Percentiles rank a stretch among this genome's conserved stretches.
Evolutionary conservation across 1,140 invertebrate species (phyloP).

Genomic region (Camponotus pennsylvanicus): DNA sequence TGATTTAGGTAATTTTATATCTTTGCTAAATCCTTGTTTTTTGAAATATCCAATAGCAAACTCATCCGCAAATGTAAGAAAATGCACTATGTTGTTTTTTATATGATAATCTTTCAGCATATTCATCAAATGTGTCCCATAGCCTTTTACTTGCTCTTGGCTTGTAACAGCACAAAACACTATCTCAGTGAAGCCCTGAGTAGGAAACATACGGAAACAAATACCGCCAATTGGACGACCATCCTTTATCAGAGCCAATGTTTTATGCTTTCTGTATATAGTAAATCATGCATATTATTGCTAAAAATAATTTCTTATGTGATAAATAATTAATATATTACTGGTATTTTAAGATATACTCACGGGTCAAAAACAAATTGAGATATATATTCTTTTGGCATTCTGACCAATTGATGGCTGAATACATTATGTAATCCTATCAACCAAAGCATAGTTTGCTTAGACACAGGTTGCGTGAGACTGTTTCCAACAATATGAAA

Average conservation of each 20-base stretch:
- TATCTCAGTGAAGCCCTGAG: constrained; percentile 99
- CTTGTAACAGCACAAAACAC: constrained; percentile 99
- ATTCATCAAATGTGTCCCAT: constrained; percentile 99
- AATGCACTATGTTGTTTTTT: constrained; percentile 95
- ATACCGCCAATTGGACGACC: constrained; percentile 98
- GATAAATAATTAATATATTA: constrained; percentile 11
- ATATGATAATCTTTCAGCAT: constrained; percentile 99
- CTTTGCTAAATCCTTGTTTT: constrained; percentile 99
- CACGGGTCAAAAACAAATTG: constrained; percentile 98
- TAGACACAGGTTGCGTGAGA: constrained; percentile 94
- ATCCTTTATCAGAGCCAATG: constrained; percentile 96
- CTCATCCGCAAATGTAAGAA: constrained; percentile 99
- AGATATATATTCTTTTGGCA: constrained; percentile 99
- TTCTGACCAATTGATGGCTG: constrained; percentile 97
- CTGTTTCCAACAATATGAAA: constrained; percentile 98
- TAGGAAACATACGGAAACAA: constrained; percentile 98
- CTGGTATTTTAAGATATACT: constrained; percentile 82
- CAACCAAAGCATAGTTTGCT: constrained; percentile 97
- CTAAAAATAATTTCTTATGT: neutral
- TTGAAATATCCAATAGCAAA: constrained; percentile 99
- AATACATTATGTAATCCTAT: constrained; percentile 98
- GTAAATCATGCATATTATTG: constrained; percentile 43
- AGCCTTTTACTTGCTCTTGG: constrained; percentile 99
- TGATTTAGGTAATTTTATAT: constrained; percentile 93
- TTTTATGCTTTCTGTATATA: constrained; percentile 95